Percentiles rank a stretch among this genome's conserved stretches.
Conservation (phyloP, 2,888 invertebrate species). For the Drosophila heteroneura region DNA sequence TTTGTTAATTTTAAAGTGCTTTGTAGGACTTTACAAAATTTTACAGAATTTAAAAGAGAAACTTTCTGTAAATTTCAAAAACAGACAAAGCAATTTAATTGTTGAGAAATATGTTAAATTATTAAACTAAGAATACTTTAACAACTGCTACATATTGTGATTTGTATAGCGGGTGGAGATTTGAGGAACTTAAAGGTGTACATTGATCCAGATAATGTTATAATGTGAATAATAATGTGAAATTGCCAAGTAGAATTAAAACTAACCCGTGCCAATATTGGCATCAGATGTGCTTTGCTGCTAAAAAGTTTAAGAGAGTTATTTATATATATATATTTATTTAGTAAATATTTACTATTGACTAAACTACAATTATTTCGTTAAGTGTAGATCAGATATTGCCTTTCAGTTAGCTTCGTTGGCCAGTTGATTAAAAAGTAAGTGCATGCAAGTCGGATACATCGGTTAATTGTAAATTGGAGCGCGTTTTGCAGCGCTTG, state of each 20-base stretch:
- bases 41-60: not conserved
- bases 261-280: not conserved
- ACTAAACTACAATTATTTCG: not conserved
- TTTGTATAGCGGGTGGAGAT: not conserved
- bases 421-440: constrained; percentile 67
- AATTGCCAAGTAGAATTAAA: not conserved
- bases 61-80: not conserved
- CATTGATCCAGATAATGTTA: not conserved
- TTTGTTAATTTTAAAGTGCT: no score
- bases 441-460: constrained; percentile 53
- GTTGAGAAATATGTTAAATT: not conserved
- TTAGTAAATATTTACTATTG: not conserved
- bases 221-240: not conserved
- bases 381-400: constrained; percentile 1
- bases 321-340: not conserved
- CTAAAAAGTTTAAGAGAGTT: not conserved
- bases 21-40: not conserved
- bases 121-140: fast-evolving
- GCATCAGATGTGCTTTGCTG: not conserved
- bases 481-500: constrained; percentile 47
- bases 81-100: not conserved
- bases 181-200: not conserved
- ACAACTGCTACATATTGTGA: not conserved
- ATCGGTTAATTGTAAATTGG: constrained; percentile 68
- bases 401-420: constrained; percentile 11